Evolutionary conservation across 2,113 vertebrate species (phyloP).

Genomic region (Andinoacara biseriatus): DNA sequence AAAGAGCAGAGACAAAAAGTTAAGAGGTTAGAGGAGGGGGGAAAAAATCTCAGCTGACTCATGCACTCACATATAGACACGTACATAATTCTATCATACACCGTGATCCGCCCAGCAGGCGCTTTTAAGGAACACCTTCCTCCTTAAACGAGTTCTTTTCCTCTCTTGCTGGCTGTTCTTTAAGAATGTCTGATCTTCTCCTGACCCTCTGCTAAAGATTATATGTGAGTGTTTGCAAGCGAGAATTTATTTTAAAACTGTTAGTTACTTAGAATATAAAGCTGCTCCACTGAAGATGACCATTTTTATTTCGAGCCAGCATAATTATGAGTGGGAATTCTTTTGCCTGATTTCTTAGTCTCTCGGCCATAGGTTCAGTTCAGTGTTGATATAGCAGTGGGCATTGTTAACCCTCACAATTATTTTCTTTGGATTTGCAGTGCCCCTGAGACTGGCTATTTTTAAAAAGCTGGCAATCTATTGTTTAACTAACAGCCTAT

Average conservation of each 20-base stretch:
- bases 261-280: constrained; percentile 13
- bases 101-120: constrained; percentile 35
- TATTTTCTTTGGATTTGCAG: constrained; percentile 45
- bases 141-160: constrained; percentile 26
- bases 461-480: constrained; percentile 53
- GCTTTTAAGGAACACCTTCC: constrained; percentile 22
- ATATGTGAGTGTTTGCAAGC: not conserved
- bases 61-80: not conserved
- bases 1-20: constrained; percentile 35
- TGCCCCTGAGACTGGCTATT: constrained; percentile 51
- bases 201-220: not conserved
- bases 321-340: constrained; percentile 1
- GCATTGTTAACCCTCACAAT: constrained; percentile 63
- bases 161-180: not conserved
- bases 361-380: constrained; percentile 16
- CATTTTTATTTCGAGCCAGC: not conserved
- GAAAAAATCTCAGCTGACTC: constrained; percentile 22
- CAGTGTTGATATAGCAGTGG: constrained; percentile 44
- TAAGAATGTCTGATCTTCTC: constrained; percentile 6
- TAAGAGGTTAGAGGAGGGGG: not conserved
- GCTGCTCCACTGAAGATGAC: not conserved
- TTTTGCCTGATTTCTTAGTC: not conserved
- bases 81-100: constrained; percentile 21
- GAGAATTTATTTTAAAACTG: not conserved
- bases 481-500: constrained; percentile 73